A percentile compares a stretch with the other conserved stretches of the same genome.
Evolutionary conservation across 2,888 invertebrate species (phyloP).

Genomic region (Euplexia lucipara): DNA sequence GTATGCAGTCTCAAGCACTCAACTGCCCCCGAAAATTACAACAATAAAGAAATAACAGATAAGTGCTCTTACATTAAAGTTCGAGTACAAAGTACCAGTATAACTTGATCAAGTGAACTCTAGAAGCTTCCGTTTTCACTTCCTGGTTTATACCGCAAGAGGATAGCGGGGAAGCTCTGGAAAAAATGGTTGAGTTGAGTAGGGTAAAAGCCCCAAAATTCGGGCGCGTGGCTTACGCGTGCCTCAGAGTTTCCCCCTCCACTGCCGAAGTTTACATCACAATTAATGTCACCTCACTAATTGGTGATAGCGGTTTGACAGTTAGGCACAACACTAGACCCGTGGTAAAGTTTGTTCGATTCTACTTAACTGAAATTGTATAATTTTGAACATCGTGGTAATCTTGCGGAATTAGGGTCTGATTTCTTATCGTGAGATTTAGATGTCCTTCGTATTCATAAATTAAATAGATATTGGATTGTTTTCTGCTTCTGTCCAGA

Average conservation of each 20-base stretch:
- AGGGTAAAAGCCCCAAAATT: conserved; percentile 75
- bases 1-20: conserved; percentile 75
- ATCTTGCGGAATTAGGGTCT: conserved; percentile 24
- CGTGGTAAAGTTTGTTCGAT: conserved; percentile 55
- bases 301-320: conserved; percentile 80
- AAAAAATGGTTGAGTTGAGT: conserved; percentile 54
- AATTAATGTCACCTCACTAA: conserved; percentile 84
- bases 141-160: background rate
- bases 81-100: conserved; percentile 52
- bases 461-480: background rate
- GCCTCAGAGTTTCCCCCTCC: conserved; percentile 68
- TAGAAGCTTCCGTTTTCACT: background rate
- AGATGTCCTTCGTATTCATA: background rate
- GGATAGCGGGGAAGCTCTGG: conserved; percentile 32
- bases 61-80: conserved; percentile 73
- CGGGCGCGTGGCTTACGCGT: conserved; percentile 81
- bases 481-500: background rate
- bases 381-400: conserved; percentile 38
- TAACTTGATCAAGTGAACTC: conserved; percentile 28
- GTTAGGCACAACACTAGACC: conserved; percentile 65
- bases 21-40: conserved; percentile 76
- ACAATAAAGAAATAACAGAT: conserved; percentile 78
- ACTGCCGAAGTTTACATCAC: conserved; percentile 80
- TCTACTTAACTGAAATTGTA: conserved; percentile 45
- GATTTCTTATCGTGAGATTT: conserved; percentile 13